Evolutionary conservation across 2,113 vertebrate genomes (phyloP).

Genomic region (Phodopus roborovskii): DNA sequence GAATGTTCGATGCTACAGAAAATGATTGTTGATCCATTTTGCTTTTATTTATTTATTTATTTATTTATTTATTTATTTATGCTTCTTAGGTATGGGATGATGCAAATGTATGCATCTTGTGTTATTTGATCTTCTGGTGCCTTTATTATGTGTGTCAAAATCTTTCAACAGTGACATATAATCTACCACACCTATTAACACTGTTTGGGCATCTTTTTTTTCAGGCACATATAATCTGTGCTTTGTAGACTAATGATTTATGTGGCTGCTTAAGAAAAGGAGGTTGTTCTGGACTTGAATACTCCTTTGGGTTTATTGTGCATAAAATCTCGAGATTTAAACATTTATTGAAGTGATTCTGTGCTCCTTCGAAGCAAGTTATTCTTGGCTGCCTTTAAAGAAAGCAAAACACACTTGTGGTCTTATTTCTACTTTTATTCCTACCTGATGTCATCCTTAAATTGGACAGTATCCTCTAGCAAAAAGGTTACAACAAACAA

Average conservation of each 20-base stretch:
- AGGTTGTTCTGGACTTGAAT: slow-evolving; percentile 62
- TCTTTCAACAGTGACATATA: not conserved
- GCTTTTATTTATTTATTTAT: not conserved
- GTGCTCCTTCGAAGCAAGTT: slow-evolving; percentile 69
- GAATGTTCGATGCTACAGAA: not conserved
- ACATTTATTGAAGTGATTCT: slow-evolving; percentile 74
- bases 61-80: not conserved
- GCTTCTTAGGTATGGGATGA: not conserved
- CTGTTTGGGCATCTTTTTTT: slow-evolving; percentile 15
- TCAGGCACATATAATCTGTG: not conserved
- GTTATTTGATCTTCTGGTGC: not conserved
- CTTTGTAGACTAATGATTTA: slow-evolving; percentile 69
- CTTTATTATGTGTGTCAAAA: not conserved
- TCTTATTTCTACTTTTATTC: slow-evolving; percentile 78
- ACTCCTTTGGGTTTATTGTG: slow-evolving; percentile 69
- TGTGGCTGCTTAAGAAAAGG: slow-evolving; percentile 44
- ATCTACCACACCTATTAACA: slow-evolving; percentile 2
- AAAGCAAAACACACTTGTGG: slow-evolving; percentile 68
- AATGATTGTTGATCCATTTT: not conserved
- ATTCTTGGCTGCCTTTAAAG: slow-evolving; percentile 78
- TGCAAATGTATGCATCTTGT: not conserved
- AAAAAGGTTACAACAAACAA: slow-evolving; percentile 49
- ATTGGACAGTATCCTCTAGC: slow-evolving; percentile 64
- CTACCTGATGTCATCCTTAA: slow-evolving; percentile 79
- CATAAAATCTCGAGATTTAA: slow-evolving; percentile 73